A percentile compares a stretch with the other conserved stretches of the same genome.
Evolutionary conservation across 2,113 vertebrate genomes (phyloP).

Genomic region (Amphilophus citrinellus): DNA sequence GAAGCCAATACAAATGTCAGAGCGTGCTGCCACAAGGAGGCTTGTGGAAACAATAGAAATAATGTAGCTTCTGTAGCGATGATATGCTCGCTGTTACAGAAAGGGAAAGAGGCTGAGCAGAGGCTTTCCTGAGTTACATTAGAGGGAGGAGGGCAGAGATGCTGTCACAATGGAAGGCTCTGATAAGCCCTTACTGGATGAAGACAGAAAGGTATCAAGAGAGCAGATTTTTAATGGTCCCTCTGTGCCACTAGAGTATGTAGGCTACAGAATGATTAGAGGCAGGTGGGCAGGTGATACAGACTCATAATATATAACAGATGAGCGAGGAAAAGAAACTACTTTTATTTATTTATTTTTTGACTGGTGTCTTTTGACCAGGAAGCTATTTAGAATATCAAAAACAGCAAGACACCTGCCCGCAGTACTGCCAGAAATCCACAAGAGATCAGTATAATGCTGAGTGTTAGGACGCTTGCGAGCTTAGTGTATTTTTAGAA

Average conservation of each 20-base stretch:
- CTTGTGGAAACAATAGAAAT: conserved; percentile 68
- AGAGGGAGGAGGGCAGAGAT: conserved; percentile 29
- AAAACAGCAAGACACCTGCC: accelerated
- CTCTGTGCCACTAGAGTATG: not conserved
- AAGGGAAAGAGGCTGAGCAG: conserved; percentile 36
- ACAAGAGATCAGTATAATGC: conserved; percentile 48
- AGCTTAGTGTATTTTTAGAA: not conserved
- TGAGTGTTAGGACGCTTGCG: not conserved
- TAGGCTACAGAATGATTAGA: not conserved
- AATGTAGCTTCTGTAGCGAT: conserved; percentile 52
- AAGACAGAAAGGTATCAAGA: conserved; percentile 48
- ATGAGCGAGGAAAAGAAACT: not conserved
- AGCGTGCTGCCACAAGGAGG: conserved; percentile 52
- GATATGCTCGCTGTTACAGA: conserved; percentile 48
- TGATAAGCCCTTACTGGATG: conserved; percentile 48
- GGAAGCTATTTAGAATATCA: not conserved
- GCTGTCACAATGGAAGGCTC: conserved; percentile 22
- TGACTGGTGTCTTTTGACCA: not conserved
- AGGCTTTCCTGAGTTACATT: conserved; percentile 26
- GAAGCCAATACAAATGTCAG: conserved; percentile 46
- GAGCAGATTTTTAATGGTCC: conserved; percentile 28
- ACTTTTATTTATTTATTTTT: not conserved
- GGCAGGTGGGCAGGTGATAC: not conserved
- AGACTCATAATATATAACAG: not conserved
- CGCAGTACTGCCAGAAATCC: conserved; percentile 35